These are phyloP conservation scores for Spheniscus humboldti DNA, from an alignment of 2,797 vertebrate genomes.

Conservation along the genomic window DNA sequence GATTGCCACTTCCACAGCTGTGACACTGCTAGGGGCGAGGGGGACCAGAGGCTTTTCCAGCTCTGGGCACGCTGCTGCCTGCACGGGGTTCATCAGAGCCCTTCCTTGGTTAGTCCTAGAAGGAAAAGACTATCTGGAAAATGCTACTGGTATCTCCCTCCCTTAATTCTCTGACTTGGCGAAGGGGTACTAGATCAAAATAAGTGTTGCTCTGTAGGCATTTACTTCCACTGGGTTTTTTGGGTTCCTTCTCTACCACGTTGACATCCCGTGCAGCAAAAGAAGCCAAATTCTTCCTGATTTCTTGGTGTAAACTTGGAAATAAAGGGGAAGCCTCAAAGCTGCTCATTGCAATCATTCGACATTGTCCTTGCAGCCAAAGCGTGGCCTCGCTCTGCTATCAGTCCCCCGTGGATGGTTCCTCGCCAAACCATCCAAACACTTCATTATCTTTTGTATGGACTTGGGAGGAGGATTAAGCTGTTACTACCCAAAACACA, in stretches of 20 bases:
- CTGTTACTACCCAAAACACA: neutral
- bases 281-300: neutral
- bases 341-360: neutral
- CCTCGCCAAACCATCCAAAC: neutral
- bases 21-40: neutral
- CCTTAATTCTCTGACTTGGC: neutral
- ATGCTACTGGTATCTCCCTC: neutral
- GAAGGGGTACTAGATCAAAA: neutral
- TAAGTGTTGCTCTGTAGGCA: neutral
- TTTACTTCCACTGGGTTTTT: neutral
- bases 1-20: neutral
- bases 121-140: neutral
- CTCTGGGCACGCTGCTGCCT: neutral
- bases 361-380: neutral
- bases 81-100: neutral
- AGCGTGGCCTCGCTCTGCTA: rapidly evolving
- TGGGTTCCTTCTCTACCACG: neutral
- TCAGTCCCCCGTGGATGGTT: rapidly evolving
- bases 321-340: neutral
- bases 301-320: neutral
- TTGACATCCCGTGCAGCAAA: neutral
- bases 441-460: rapidly evolving
- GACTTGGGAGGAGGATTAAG: neutral
- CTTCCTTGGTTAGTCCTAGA: neutral
- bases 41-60: neutral